phyloP scores from a whole-genome alignment of 2,888 invertebrate species.

The Unio pictorum region DNA sequence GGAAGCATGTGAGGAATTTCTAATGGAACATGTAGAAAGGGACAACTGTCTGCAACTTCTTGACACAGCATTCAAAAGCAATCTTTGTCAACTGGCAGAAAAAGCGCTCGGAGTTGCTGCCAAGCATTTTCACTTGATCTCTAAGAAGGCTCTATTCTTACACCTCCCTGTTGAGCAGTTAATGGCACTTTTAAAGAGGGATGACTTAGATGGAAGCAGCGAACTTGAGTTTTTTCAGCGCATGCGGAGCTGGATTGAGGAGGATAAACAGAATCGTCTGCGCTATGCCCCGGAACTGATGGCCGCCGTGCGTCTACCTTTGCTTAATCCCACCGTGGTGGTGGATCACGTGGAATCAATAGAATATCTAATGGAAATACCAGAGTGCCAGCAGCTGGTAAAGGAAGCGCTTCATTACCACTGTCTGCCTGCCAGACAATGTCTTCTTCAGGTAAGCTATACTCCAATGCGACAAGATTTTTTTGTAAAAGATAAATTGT shows the following conservation, averaged over 20 bases:
- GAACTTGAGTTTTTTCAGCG: constrained; percentile 52
- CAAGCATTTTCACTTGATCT: constrained; percentile 39
- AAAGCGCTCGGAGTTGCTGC: constrained; percentile 40
- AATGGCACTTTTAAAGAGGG: constrained; percentile 36
- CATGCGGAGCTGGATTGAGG: constrained; percentile 47
- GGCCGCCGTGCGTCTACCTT: constrained; percentile 48
- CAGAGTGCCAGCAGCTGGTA: constrained; percentile 53
- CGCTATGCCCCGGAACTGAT: constrained; percentile 40
- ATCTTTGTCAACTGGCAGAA: constrained; percentile 32
- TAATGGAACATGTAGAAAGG: constrained; percentile 33
- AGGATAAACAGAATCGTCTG: constrained; percentile 33
- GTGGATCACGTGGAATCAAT: constrained; percentile 57
- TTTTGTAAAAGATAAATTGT: not conserved
- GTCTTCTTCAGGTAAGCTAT: constrained; percentile 48
- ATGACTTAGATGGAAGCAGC: constrained; percentile 37
- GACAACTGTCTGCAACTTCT: constrained; percentile 52
- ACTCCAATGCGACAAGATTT: not conserved
- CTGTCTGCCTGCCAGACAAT: constrained; percentile 55
- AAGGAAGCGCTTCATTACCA: constrained; percentile 61
- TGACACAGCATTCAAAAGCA: constrained; percentile 40
- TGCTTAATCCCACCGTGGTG: constrained; percentile 46
- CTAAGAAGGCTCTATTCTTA: constrained; percentile 37
- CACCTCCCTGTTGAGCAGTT: constrained; percentile 42
- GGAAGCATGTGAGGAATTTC: constrained; percentile 50
- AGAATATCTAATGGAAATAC: constrained; percentile 46